Base-by-base conservation (phyloP, 92 coral and sea anemone species). In the Phymanthus crucifer region DNA sequence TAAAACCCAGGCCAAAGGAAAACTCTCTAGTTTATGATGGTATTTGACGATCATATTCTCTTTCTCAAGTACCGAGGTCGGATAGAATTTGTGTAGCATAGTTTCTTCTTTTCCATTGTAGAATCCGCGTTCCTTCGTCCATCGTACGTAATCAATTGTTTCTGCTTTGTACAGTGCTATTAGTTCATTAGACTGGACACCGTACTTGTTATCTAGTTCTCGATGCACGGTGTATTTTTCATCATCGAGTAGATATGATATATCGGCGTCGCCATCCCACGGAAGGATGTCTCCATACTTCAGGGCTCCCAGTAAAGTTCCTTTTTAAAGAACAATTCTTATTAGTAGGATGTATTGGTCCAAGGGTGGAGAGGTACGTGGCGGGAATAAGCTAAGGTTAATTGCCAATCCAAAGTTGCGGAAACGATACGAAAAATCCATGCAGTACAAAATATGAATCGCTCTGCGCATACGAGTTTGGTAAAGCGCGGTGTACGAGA, bases 211-310 rank as follows among this genome's bases (percentile, higher is more conserved):
- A 4, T 29, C 40, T 31, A 94, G 78, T 36, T 87, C 87, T 16
- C 26, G n/a, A 73, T 89, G 91, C 31, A 92, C 83, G 21, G 32
- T 4, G 24, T 47, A 38, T 0, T 82, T 71, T 23, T 67, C 72
- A 32, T 88, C 40, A 36, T 69, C 65, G 8, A 66, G 71, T 4
- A 94, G 67, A 75, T 81, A 89, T 9, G 98, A 94, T 26, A 94
- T 80, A 43, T 94, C 98, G 0, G 90, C 98, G 48, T 94, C 98
- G 5, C 93, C 91, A 72, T 94, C 98, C 90, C 94, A 80, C 12
- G 93, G 98, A 18, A 91, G 70, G 3, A 94, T 84, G 58, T 91
- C 94, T 3, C 92, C 93, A 29, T 32, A 84, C 50, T 76, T 75
- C 46, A 86, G 71, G 2, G 94, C 96, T 21, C 98, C 98, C 61